phyloP scores from a whole-genome alignment of 2,888 invertebrate genomes.

The Athalia cordata region DNA sequence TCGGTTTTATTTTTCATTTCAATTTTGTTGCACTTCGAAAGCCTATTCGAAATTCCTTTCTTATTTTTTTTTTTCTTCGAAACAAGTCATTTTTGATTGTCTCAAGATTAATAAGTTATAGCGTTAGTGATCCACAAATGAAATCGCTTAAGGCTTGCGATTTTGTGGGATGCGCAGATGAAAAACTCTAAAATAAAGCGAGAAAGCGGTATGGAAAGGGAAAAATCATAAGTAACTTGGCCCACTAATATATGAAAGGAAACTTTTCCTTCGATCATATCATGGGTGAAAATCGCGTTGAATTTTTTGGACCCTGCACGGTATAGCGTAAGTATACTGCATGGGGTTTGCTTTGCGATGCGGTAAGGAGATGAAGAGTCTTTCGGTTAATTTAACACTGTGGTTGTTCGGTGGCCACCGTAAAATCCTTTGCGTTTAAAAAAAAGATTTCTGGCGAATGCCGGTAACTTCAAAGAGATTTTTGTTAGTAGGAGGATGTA shows the following conservation, averaged over 20 bases:
- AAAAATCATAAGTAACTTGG: conserved; percentile 21
- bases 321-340: too few species aligned
- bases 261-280: too few species aligned
- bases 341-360: conserved; percentile 25
- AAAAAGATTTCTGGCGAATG: not conserved
- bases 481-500: conserved; percentile 51
- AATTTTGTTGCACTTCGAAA: conserved; percentile 4
- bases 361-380: conserved; percentile 31
- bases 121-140: too few species aligned
- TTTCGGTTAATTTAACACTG: conserved; percentile 69
- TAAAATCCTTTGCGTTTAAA: conserved; percentile 47
- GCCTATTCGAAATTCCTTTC: conserved; percentile 16
- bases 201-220: conserved; percentile 5
- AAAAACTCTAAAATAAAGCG: not conserved
- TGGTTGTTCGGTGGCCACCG: conserved; percentile 48
- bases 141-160: too few species aligned
- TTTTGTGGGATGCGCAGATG: not conserved
- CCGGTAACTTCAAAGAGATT: conserved; percentile 62
- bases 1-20: not conserved
- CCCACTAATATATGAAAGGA: not conserved
- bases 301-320: too few species aligned
- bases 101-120: too few species aligned
- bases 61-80: not conserved
- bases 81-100: too few species aligned
- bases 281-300: too few species aligned